Base-by-base conservation (phyloP, 2,113 vertebrate genomes). In the Chauna torquata region DNA sequence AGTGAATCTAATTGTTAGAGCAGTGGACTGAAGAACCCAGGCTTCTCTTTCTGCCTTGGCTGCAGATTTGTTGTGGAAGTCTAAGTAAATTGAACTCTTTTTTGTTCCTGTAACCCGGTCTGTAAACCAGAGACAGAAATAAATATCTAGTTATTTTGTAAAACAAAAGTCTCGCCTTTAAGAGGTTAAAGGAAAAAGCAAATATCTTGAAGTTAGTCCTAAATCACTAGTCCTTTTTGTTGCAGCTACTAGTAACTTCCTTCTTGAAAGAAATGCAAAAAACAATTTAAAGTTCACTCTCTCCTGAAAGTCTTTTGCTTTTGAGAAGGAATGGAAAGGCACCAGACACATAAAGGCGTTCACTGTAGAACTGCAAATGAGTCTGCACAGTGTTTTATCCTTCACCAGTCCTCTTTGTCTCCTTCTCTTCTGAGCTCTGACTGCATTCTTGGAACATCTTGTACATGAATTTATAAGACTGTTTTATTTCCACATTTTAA, bases 281-380 rank as follows among this genome's bases (percentile, higher is more conserved):
- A 85, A 0, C 12, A 79, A 87, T 97, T 92, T 96, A 62, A 95
- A 94, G 75, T 82, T 94, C 91, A 88, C 49, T 70, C 75, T 95
- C 78, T 95, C 87, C 86, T 95, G 66, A 75, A 94, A 94, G 50
- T 58, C 66, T 85, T 74, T 42, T 79, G 81, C 81, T 90, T 95
- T 92, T 95, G 84, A 92, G 91, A 64, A 92, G 74, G 83, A 95
- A 19, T 38, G 86, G 83, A 95, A 97, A 95, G 91, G 89, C 92
- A 95, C 49, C 82, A 95, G 89, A 36, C 81, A 90, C 85, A 95
- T 86, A 95, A 95, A 95, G 75, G 78, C 81, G 0, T 80, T 94
- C 96, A 94, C 94, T 95, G 91, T 91, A 92, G 81, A 97, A 92
- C 95, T 96, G 95, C 96, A 96, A 97, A 97, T 96, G 92, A 96